Evolutionary conservation across 1,140 invertebrate genomes (phyloP), one percentile per base, ranked within the genome.

Genomic region (Drosophila tristis): DNA sequence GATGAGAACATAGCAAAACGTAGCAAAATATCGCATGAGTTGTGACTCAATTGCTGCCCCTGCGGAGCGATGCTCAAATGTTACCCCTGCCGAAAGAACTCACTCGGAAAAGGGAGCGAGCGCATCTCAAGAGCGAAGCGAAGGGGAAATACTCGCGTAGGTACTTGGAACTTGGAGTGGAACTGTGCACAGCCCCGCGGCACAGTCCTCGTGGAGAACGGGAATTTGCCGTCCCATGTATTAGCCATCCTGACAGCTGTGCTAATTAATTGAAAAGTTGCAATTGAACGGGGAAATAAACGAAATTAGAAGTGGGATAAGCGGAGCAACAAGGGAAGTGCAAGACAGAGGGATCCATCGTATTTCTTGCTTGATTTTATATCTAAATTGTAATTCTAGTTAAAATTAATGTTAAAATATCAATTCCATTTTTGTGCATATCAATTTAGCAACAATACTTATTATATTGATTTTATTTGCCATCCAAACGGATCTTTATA

Each of bases 241-340:
- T 25, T 51, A 16, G 6, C 55, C 44, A 53, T 56, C 43, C 16
- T 49, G 43, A 42, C 74, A 76, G 74, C 61, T 74, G 82, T 62
- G 82, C 78, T 86, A 86, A 87, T 86, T 86, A 82, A 86, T 78
- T 42, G 48, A 75, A 70, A 39, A 50, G 54, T 82, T 65, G 61
- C 64, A 76, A 51, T 74, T 65, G 47, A 73, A 76, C 42, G 51
- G 58, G 54, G 65, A 53, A 50, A 67, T 75, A 54, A 13, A 39
- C 13, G 50, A n/a, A 63, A 51, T 48, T 4, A 39, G 43, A 20
- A 61, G 20, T 31, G n/a, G 15, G 42, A 2, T 23, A n/a, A 48
- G 26, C 7, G 4, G 35, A 39, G 35, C 11, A 13, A 13, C 35
- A 16, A 0, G 50, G 9, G 11, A 16, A 20, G 15, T 13, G 20